Base-by-base conservation (phyloP, 2,888 invertebrate genomes). In the Himalopsyche japonica region DNA sequence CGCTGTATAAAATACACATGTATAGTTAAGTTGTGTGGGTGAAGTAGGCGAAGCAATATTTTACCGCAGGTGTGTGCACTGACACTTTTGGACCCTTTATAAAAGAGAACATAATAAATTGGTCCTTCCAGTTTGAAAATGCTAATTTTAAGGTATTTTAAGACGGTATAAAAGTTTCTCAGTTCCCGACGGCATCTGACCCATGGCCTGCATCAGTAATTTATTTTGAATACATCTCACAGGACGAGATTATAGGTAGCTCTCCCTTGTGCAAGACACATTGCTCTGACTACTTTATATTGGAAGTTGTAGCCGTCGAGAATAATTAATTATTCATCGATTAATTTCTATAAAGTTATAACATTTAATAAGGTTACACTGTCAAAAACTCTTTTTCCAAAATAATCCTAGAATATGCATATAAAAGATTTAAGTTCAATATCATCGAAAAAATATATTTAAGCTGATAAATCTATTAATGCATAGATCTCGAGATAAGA, bases 51-150 rank as follows among this genome's bases (percentile, higher is more conserved):
- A 83, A 57, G 81, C 84, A 20, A 84, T 86, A 82, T 78, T 79
- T 86, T 82, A 84, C 77, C 81, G 84, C 86, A 86, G 86, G 86
- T 86, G 86, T 86, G 30, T 82, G 15, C 76, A 81, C 49, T 84
- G 86, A 86, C 86, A 86, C 48, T 78, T 76, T 83, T 27, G 24
- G 48, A 27, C 77, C 80, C 80, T 83, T 83, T 83, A 77, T 80
- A 57, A 79, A 43, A 80, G 64, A 83, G 83, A 64, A 49, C 81
- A 81, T 76, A 79, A 84, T 84, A 84, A 81, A 81, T 81, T 57
- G 70, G 81, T 76, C 76, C 78, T 70, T 70, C 81, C 81, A 84
- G 76, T 80, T 84, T 64, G 80, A 48, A 84, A 84, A 84, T 84
- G 84, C 84, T 84, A 84, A 84, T 84, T 81, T 49, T 20, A 79